phyloP scores from a whole-genome alignment of 2,797 vertebrate genomes.

The Gobio occitaniae region DNA sequence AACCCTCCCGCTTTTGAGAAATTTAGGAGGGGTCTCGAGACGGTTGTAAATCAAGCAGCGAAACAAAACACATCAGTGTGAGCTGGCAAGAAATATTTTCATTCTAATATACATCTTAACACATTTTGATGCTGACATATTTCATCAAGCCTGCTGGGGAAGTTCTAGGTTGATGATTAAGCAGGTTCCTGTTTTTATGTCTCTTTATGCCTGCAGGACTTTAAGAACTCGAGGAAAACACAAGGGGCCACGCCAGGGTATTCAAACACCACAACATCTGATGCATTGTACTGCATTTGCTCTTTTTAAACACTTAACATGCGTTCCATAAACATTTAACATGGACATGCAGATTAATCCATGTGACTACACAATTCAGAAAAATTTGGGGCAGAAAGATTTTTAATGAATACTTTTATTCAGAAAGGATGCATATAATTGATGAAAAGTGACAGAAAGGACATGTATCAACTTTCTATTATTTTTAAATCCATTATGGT shows the following conservation, averaged over 20 bases:
- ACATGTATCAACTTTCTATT: too few species aligned
- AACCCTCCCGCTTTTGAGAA: slow-evolving; percentile 26
- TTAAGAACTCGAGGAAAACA: slow-evolving; percentile 19
- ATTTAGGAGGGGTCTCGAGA: slow-evolving; percentile 27
- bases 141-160: not conserved
- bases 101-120: not conserved
- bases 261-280: not conserved
- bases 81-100: slow-evolving; percentile 4
- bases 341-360: not conserved
- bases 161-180: slow-evolving; percentile 49
- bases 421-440: not conserved
- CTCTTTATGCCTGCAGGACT: not conserved
- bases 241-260: not conserved
- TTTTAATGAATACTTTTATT: not conserved
- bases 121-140: not conserved
- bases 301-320: not conserved
- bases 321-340: not conserved
- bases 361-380: not conserved
- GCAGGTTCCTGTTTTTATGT: slow-evolving; percentile 35
- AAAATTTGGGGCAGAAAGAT: not conserved
- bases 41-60: not conserved
- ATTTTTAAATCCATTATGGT: too few species aligned
- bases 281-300: not conserved
- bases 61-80: slow-evolving; percentile 2
- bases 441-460: not conserved